Evolutionary conservation across 2,888 invertebrate species (phyloP).

Genomic region (Flabesymbios commensalis): DNA sequence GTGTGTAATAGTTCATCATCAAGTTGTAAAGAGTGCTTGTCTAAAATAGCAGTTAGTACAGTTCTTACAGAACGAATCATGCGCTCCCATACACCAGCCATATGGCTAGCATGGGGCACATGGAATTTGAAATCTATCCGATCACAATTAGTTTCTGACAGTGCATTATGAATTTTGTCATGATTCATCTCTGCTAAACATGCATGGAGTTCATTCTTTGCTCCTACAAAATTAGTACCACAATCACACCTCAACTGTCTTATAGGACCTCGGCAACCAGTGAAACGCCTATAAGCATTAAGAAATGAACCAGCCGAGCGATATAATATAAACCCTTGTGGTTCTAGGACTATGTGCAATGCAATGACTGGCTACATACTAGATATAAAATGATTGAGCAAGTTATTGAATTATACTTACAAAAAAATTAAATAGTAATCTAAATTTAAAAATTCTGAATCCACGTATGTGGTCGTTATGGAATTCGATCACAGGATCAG

Average conservation of each 20-base stretch:
- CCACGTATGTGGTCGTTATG: no score
- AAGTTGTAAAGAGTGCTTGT: background rate
- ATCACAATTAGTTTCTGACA: background rate
- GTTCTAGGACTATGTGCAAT: no score
- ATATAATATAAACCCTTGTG: no score
- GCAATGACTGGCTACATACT: no score
- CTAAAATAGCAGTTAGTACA: background rate
- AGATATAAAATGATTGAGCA: no score
- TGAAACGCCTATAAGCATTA: background rate
- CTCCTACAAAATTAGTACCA: background rate
- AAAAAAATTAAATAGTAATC: no score
- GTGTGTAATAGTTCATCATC: constrained; percentile 3
- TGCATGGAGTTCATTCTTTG: background rate
- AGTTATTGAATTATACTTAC: no score
- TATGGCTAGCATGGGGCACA: constrained; percentile 8
- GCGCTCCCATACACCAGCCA: constrained; percentile 8
- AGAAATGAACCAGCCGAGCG: no score
- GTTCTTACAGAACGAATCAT: constrained; percentile 4
- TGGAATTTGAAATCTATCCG: background rate
- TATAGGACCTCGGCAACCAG: background rate
- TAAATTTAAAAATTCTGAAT: no score
- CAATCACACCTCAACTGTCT: background rate
- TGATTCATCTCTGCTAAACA: background rate
- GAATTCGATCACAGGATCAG: no score
- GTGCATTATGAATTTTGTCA: background rate